Evolutionary conservation across 2,113 vertebrate species (phyloP).

Genomic region (Istiophorus platypterus): DNA sequence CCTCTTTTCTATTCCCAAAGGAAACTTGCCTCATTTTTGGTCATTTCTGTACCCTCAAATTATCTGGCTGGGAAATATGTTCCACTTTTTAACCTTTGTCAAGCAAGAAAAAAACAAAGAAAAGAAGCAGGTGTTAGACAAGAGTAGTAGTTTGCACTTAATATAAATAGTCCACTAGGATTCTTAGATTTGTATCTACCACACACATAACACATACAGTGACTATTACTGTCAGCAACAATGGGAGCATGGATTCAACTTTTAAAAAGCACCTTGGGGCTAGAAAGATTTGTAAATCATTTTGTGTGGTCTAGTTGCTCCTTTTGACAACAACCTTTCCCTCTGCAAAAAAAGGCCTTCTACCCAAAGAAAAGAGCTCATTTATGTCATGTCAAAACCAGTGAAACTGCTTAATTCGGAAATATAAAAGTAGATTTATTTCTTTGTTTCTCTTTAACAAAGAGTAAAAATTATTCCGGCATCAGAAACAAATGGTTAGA

Average conservation of each 20-base stretch:
- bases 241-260: slow-evolving; percentile 6
- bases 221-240: slow-evolving; percentile 31
- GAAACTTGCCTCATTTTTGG: slow-evolving; percentile 63
- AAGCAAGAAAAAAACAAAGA: not conserved
- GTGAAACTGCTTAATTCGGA: not conserved
- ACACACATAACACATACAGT: slow-evolving; percentile 42
- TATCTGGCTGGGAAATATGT: slow-evolving; percentile 66
- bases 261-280: slow-evolving; percentile 9
- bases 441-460: not conserved
- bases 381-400: not conserved
- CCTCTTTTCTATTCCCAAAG: slow-evolving; percentile 61
- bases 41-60: slow-evolving; percentile 73
- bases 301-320: slow-evolving; percentile 37
- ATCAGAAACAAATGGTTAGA: not conserved
- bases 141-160: slow-evolving; percentile 49
- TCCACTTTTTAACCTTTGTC: slow-evolving; percentile 56
- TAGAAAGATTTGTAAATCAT: slow-evolving; percentile 28
- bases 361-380: not conserved
- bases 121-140: slow-evolving; percentile 63
- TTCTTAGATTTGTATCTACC: slow-evolving; percentile 19
- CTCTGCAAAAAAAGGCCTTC: not conserved
- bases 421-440: not conserved
- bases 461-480: not conserved
- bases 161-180: slow-evolving; percentile 39
- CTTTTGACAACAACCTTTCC: not conserved